phyloP scores from a whole-genome alignment of 2,888 invertebrate genomes.

The Reticulitermes lucifugus region DNA sequence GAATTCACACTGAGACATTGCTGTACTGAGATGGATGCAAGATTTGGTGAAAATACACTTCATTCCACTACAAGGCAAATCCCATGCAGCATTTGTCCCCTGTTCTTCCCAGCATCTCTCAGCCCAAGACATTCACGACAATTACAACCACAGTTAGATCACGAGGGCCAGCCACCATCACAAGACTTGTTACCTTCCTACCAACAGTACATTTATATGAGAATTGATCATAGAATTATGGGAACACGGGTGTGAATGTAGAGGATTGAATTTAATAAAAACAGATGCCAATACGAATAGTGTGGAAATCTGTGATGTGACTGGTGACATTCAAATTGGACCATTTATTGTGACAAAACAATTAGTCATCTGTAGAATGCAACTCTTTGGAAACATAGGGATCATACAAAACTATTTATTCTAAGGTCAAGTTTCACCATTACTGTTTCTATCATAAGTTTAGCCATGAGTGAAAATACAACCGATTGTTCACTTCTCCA shows the following conservation, averaged over 20 bases:
- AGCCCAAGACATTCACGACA: constrained; percentile 38
- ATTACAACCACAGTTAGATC: constrained; percentile 19
- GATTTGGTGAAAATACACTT: constrained; percentile 20
- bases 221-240: constrained; percentile 45
- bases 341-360: not conserved
- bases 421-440: not conserved
- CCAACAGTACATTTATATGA: constrained; percentile 50
- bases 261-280: not conserved
- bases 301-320: constrained; percentile 40
- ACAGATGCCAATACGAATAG: not conserved
- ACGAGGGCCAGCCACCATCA: constrained; percentile 32
- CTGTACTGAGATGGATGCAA: constrained; percentile 23
- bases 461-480: too few relatives aligned
- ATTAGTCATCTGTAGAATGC: not conserved
- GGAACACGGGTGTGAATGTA: constrained; percentile 46
- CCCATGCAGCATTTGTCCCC: constrained; percentile 27
- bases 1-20: constrained; percentile 25
- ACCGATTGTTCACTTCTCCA: too few relatives aligned
- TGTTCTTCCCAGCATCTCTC: constrained; percentile 26
- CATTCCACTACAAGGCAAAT: constrained; percentile 20
- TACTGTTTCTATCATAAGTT: not conserved
- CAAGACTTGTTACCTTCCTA: constrained; percentile 45
- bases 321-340: constrained; percentile 18
- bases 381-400: not conserved
- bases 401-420: not conserved